Evolutionary conservation across 2,797 vertebrate genomes (phyloP).

Genomic region (Lepus oiostolus): DNA sequence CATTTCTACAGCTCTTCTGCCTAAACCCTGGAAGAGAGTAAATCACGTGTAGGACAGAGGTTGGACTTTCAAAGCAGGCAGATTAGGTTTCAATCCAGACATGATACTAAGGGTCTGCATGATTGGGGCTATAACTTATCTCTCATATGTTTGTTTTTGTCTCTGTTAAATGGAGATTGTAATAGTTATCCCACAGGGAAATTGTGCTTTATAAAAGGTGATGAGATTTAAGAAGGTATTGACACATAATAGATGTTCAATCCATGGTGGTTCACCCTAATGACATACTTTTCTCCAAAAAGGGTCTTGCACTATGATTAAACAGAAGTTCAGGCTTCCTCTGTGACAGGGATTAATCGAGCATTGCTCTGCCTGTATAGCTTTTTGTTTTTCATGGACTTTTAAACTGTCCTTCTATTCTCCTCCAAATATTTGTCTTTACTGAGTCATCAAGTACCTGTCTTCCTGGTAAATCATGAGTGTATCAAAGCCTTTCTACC

Average conservation of each 20-base stretch:
- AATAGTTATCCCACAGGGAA: neutral
- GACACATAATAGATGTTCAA: neutral
- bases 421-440: neutral
- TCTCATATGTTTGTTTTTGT: neutral
- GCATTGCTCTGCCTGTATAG: neutral
- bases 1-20: neutral
- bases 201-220: neutral
- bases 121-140: neutral
- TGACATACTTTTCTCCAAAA: conserved; percentile 22
- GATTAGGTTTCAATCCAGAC: neutral
- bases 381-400: conserved; percentile 41
- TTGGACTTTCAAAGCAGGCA: neutral
- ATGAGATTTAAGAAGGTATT: neutral
- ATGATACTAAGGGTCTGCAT: neutral
- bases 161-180: neutral
- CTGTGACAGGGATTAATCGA: neutral
- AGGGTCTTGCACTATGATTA: neutral
- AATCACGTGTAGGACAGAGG: neutral
- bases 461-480: neutral
- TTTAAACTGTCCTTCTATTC: conserved; percentile 54
- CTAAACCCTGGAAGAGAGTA: neutral
- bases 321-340: neutral
- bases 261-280: neutral
- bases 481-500: neutral
- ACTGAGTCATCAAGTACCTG: neutral